phyloP scores from a whole-genome alignment of 2,113 vertebrate species.

The Clarias magur region DNA sequence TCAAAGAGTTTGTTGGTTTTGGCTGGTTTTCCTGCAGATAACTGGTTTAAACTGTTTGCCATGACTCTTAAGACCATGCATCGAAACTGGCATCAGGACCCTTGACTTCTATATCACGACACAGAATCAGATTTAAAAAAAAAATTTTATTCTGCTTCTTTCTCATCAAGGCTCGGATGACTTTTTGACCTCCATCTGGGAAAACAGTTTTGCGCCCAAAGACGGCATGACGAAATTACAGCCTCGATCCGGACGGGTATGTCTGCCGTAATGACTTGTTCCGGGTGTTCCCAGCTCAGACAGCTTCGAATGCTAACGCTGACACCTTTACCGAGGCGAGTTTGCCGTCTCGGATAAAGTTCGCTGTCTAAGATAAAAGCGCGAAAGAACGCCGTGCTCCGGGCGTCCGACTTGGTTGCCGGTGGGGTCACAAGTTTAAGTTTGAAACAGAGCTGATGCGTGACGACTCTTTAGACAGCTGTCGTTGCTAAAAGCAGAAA shows the following conservation, averaged over 20 bases:
- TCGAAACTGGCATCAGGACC: slow-evolving; percentile 7
- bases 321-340: background rate
- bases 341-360: background rate
- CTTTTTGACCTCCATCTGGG: background rate
- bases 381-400: background rate
- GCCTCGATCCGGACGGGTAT: background rate
- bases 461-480: background rate
- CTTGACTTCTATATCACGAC: background rate
- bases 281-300: background rate
- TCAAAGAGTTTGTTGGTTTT: slow-evolving; percentile 17
- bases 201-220: slow-evolving; percentile 21
- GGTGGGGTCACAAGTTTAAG: slow-evolving; percentile 2
- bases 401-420: background rate
- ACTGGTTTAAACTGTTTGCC: background rate
- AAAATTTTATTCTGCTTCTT: slow-evolving; percentile 7
- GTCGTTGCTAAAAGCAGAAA: slow-evolving; percentile 2
- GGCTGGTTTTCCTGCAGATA: background rate
- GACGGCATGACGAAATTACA: background rate
- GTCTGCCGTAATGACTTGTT: background rate
- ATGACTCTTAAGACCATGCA: slow-evolving; percentile 2
- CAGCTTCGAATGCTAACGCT: background rate
- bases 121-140: background rate
- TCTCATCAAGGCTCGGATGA: background rate
- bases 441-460: background rate
- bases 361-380: background rate